These are phyloP conservation scores for Cottoperca gobio DNA, from an alignment of 2,797 vertebrate genomes.

Conservation along the genomic window DNA sequence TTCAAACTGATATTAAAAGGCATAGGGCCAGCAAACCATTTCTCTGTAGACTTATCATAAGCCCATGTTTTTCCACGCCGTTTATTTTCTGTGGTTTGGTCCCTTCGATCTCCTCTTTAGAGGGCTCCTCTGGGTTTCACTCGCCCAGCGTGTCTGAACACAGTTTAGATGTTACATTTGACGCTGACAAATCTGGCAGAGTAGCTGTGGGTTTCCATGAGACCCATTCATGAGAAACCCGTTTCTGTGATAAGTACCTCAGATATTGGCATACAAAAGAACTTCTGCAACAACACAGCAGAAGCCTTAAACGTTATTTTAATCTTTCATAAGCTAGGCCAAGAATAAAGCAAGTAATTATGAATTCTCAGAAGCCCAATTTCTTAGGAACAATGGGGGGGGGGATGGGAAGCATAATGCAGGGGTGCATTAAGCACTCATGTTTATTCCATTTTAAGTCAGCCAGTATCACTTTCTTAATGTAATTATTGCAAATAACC, in stretches of 20 bases:
- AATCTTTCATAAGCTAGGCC: slow-evolving; percentile 72
- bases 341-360: slow-evolving; percentile 74
- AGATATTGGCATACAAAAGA: slow-evolving; percentile 61
- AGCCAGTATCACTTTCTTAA: slow-evolving; percentile 69
- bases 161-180: slow-evolving; percentile 65
- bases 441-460: slow-evolving; percentile 78
- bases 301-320: slow-evolving; percentile 64
- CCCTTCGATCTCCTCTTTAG: slow-evolving; percentile 63
- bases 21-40: slow-evolving; percentile 65
- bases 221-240: slow-evolving; percentile 51
- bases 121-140: slow-evolving; percentile 63
- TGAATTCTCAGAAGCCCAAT: slow-evolving; percentile 73
- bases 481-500: slow-evolving; percentile 75
- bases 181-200: slow-evolving; percentile 63
- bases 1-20: slow-evolving; percentile 81
- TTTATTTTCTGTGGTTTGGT: slow-evolving; percentile 68
- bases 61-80: slow-evolving; percentile 68
- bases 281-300: slow-evolving; percentile 50
- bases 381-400: slow-evolving; percentile 62
- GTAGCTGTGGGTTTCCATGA: slow-evolving; percentile 46
- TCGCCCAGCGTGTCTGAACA: slow-evolving; percentile 45
- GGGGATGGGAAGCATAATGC: slow-evolving; percentile 53
- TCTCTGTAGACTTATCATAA: slow-evolving; percentile 74
- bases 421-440: slow-evolving; percentile 70
- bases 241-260: slow-evolving; percentile 59